Percentiles rank a stretch among this genome's conserved stretches.
These are phyloP conservation scores for Poecilia latipinna DNA, from an alignment of 2,113 vertebrate genomes.

Conservation along the genomic window DNA sequence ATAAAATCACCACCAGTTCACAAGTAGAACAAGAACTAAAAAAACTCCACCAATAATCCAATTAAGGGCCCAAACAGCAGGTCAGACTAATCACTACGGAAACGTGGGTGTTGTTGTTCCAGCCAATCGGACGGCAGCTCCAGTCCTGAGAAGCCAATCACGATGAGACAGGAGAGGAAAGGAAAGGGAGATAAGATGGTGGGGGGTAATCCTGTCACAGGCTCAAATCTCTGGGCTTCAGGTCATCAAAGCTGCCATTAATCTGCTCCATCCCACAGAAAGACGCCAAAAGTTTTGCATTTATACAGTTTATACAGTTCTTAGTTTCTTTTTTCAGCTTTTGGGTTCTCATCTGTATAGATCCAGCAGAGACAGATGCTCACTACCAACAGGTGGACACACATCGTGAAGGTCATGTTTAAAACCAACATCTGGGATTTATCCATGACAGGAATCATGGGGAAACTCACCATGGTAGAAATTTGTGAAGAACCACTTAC, in stretches of 20 bases:
- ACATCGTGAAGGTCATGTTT: neutral
- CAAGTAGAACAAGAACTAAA: neutral
- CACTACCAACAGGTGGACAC: neutral
- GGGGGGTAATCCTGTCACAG: conserved; percentile 56
- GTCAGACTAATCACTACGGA: conserved; percentile 50
- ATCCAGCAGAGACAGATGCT: neutral
- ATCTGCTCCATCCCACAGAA: conserved; percentile 58
- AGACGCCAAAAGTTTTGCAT: neutral
- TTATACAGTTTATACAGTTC: neutral
- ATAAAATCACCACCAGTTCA: neutral
- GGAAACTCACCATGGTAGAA: too few species aligned
- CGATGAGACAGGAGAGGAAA: conserved; percentile 20
- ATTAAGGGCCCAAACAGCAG: conserved; percentile 2
- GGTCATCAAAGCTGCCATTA: conserved; percentile 51
- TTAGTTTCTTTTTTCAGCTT: neutral
- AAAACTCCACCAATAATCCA: neutral
- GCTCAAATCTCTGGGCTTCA: conserved; percentile 52
- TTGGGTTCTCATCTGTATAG: neutral
- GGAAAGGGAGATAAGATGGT: neutral
- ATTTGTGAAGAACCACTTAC: too few species aligned
- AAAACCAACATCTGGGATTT: too few species aligned
- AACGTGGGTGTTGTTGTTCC: conserved; percentile 5
- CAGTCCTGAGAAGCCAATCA: conserved; percentile 41
- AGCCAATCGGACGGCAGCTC: conserved; percentile 49
- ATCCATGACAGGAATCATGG: too few species aligned